Evolutionary conservation across 1,140 invertebrate species (phyloP).

Genomic region (Zeugodacus cucurbitae): DNA sequence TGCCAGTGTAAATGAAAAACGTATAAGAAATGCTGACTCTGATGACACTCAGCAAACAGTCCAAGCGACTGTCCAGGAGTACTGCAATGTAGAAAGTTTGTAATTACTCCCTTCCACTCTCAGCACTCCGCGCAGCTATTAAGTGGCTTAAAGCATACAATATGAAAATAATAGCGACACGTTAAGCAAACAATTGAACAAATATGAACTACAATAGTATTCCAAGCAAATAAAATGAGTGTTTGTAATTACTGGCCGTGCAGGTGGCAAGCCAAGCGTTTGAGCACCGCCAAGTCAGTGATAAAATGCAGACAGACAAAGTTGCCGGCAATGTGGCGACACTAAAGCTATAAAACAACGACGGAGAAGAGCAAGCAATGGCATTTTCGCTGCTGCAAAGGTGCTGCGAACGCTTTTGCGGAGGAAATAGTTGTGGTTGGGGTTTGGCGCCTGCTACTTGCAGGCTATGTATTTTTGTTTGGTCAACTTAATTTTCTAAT

Average conservation of each 20-base stretch:
- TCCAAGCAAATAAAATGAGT: not conserved
- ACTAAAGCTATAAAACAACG: not conserved
- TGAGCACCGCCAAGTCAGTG: not conserved
- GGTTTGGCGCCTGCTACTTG: not conserved
- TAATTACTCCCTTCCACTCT: no score
- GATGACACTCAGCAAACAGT: not conserved
- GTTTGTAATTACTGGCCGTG: not conserved
- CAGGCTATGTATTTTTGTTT: not conserved
- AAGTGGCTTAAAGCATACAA: not conserved
- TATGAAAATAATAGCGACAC: conserved; percentile 8
- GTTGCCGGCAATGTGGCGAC: not conserved
- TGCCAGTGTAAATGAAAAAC: not conserved
- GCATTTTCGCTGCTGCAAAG: not conserved
- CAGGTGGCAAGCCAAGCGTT: not conserved
- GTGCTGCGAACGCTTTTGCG: not conserved
- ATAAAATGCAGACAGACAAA: not conserved
- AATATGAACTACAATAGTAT: conserved; percentile 1
- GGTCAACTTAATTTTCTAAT: not conserved
- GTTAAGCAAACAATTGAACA: conserved; percentile 7
- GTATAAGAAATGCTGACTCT: not conserved
- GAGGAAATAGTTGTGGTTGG: no score
- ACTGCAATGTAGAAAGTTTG: no score
- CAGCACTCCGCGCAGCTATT: not conserved
- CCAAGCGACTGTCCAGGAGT: not conserved
- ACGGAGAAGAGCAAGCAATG: not conserved